Percentiles rank a stretch among this genome's conserved stretches.
Conservation (phyloP, 1,140 invertebrate species). For the Musca vetustissima region DNA sequence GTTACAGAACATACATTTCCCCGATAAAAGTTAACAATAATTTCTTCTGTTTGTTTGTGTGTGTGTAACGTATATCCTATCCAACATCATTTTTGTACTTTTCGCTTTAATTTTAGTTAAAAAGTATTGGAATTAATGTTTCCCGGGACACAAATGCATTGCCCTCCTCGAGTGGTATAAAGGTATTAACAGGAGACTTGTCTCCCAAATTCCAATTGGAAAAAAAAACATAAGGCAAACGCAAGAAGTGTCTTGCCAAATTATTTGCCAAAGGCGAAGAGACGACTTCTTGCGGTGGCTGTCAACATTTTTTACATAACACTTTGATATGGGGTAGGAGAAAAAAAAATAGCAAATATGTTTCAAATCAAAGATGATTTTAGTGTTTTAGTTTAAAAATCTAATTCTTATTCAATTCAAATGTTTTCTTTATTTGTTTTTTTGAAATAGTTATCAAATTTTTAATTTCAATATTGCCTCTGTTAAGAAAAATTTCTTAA, state of each 20-base stretch:
- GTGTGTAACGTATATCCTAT: neutral
- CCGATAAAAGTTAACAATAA: neutral
- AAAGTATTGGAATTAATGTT: slow-evolving; percentile 46
- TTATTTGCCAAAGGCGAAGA: too few species aligned
- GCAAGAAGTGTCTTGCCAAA: neutral
- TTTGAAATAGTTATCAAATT: too few species aligned
- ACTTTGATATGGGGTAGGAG: neutral
- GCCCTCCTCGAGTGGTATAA: neutral
- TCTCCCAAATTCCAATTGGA: slow-evolving; percentile 10
- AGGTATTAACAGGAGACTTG: slow-evolving; percentile 1
- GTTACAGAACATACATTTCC: neutral
- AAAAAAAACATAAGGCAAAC: slow-evolving; percentile 9
- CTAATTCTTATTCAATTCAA: too few species aligned
- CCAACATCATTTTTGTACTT: slow-evolving; percentile 22
- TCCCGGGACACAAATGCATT: slow-evolving; percentile 35
- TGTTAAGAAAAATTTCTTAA: slow-evolving; percentile 4
- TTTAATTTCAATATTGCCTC: too few species aligned
- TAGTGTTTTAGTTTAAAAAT: too few species aligned
- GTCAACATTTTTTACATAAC: slow-evolving; percentile 21
- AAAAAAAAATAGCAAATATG: neutral
- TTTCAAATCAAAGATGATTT: too few species aligned
- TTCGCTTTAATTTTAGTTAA: slow-evolving; percentile 39
- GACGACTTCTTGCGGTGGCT: slow-evolving; percentile 12
- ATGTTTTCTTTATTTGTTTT: too few species aligned
- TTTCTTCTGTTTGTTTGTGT: slow-evolving; percentile 13